Evolutionary conservation across 2,113 vertebrate species (phyloP).

Genomic region (Tupaia chinensis): DNA sequence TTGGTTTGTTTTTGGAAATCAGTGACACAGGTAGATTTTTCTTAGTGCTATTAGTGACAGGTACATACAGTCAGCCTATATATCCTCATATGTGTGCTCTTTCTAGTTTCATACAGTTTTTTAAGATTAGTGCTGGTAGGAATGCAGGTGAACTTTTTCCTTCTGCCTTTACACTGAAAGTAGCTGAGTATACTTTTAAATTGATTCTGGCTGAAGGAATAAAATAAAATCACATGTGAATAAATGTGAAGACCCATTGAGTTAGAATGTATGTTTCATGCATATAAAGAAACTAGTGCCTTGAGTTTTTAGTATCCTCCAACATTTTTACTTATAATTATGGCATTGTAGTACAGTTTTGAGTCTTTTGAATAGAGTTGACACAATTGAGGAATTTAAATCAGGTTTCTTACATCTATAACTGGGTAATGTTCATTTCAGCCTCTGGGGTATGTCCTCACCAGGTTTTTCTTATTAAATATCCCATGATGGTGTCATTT

Average conservation of each 20-base stretch:
- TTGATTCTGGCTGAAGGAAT: neutral
- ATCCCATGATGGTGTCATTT: neutral
- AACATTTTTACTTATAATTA: constrained; percentile 49
- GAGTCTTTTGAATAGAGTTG: constrained; percentile 31
- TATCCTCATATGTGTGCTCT: neutral
- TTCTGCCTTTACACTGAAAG: constrained; percentile 39
- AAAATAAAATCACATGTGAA: constrained; percentile 59
- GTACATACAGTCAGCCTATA: neutral
- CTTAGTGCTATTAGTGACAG: neutral
- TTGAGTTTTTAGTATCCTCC: constrained; percentile 4
- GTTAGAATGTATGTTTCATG: neutral
- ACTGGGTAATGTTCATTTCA: neutral
- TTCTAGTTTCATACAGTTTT: neutral
- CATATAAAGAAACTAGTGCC: constrained; percentile 12
- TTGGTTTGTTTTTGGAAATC: neutral
- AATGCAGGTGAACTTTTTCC: neutral
- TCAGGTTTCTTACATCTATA: neutral
- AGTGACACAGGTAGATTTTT: neutral
- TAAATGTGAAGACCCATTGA: constrained; percentile 19
- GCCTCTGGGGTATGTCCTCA: constrained; percentile 35
- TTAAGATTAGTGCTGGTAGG: neutral
- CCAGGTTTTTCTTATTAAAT: constrained; percentile 56
- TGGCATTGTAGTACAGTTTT: constrained; percentile 42
- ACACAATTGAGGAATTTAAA: constrained; percentile 33
- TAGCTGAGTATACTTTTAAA: constrained; percentile 36